Base-by-base conservation (phyloP, 2,113 vertebrate species). In the Platichthys flesus region DNA sequence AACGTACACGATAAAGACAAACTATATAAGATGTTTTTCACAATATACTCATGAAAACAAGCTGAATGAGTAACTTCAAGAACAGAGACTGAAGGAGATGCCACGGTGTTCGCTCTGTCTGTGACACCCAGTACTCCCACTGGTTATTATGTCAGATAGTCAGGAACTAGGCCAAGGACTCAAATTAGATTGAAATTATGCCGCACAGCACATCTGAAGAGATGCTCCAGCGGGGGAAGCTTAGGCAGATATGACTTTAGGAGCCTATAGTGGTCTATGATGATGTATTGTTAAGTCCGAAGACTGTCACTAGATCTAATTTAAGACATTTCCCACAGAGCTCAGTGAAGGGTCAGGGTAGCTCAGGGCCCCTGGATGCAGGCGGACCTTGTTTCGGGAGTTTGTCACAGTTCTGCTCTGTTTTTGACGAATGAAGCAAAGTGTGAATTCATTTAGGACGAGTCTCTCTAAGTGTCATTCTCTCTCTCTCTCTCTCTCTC, bases 131-230 rank as follows among this genome's bases (percentile, higher is more conserved):
- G 24, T 60, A 52, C n/a, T 54, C 20, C 51, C 51, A 2, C 5
- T 54, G 51, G 26, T 67, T 31, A 21, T 26, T n/a, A 26, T 56
- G 35, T 70, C 49, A 71, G 37, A 59, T 47, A 58, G 60, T 51
- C 49, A 58, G 26, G 69, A 82, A 81, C 52, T 67, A 63, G 65
- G 64, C 76, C 76, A 70, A 37, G 54, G 61, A 74, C 62, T 16
- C 40, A 66, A 76, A 79, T 79, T 69, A 79, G 72, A 62, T 23
- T 35, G 16, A 76, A 82, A 73, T 68, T 72, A 60, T 75, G 64
- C 4, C 76, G 79, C 64, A 64, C 28, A 49, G 5, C 55, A 15
- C 37, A 54, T 69, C 40, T 76, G 64, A 79, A 68, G 47, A 67
- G 16, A 57, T 49, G 21, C 67, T 75, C 63, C 52, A 31, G 18